Percentiles rank a stretch among this genome's conserved stretches.
These are phyloP conservation scores for Acanthornis magna DNA, from an alignment of 2,797 vertebrate genomes.

Conservation along the genomic window DNA sequence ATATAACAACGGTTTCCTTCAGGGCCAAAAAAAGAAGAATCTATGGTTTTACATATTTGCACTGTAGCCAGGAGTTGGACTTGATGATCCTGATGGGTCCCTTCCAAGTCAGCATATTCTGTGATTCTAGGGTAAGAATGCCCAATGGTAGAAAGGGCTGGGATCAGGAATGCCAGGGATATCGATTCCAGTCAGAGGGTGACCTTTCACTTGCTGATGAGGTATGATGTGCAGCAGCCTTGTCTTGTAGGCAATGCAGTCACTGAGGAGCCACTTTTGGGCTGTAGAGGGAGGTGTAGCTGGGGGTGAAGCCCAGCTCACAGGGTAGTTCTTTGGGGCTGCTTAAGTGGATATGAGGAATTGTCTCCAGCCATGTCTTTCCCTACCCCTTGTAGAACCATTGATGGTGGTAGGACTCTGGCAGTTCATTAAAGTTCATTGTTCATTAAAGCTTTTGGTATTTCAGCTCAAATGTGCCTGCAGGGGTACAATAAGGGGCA, in stretches of 20 bases:
- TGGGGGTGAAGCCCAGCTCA: not conserved
- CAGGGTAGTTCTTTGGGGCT: not conserved
- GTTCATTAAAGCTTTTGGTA: not conserved
- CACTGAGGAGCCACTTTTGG: not conserved
- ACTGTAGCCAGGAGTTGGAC: not conserved
- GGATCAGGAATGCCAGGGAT: not conserved
- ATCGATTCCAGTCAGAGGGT: not conserved
- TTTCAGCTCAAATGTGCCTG: not conserved
- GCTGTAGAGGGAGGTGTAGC: not conserved
- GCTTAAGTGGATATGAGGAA: not conserved
- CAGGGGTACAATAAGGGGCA: not conserved
- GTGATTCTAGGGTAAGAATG: not conserved
- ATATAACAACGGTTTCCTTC: not conserved
- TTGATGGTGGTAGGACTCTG: not conserved
- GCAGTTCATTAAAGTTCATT: no score
- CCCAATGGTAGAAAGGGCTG: not conserved
- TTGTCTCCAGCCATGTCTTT: not conserved
- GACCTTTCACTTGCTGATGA: not conserved
- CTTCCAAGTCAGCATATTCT: not conserved
- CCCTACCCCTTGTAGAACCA: not conserved
- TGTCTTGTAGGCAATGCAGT: not conserved
- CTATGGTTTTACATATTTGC: not conserved
- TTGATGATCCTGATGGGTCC: not conserved
- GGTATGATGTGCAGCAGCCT: not conserved
- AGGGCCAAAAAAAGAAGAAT: not conserved